A percentile compares a stretch with the other conserved stretches of the same genome.
phyloP scores from a whole-genome alignment of 2,888 invertebrate species.

The Microctonus brassicae region DNA sequence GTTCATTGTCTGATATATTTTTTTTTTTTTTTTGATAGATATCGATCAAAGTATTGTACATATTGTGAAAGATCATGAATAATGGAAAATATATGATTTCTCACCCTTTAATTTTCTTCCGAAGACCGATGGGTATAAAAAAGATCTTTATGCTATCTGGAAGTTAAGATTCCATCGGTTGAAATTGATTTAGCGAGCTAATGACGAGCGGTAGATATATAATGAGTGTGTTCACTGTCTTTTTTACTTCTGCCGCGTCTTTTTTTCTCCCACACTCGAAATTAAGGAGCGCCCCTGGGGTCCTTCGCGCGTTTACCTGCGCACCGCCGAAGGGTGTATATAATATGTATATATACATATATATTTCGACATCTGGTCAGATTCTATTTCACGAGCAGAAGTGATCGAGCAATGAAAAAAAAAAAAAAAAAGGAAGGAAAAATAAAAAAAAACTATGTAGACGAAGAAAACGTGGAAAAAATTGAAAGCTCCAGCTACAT shows the following conservation, averaged over 20 bases:
- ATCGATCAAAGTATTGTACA: slow-evolving; percentile 8
- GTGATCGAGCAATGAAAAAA: slow-evolving; percentile 21
- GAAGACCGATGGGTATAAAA: background rate
- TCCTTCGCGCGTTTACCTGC: slow-evolving; percentile 33
- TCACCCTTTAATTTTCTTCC: slow-evolving; percentile 13
- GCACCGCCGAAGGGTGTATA: slow-evolving; percentile 35
- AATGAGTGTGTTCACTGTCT: background rate
- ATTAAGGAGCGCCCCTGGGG: slow-evolving; percentile 35
- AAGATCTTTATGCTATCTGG: background rate
- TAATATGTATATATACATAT: too few relatives aligned
- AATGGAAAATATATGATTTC: too few relatives aligned
- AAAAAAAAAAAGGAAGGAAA: slow-evolving; percentile 31
- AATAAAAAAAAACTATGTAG: slow-evolving; percentile 24
- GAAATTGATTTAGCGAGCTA: slow-evolving; percentile 64
- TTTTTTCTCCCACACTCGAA: slow-evolving; percentile 30
- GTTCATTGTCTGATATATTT: background rate
- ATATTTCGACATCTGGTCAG: slow-evolving; percentile 65
- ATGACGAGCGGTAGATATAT: slow-evolving; percentile 54
- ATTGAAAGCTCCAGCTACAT: background rate
- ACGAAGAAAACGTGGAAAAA: background rate
- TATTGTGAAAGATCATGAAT: background rate
- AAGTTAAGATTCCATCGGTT: background rate
- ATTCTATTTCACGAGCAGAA: slow-evolving; percentile 64
- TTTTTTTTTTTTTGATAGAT: slow-evolving; percentile 6
- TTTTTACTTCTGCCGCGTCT: background rate